These are phyloP conservation scores for Colletes latitarsis DNA, from an alignment of 1,140 invertebrate species.

Conservation along the genomic window DNA sequence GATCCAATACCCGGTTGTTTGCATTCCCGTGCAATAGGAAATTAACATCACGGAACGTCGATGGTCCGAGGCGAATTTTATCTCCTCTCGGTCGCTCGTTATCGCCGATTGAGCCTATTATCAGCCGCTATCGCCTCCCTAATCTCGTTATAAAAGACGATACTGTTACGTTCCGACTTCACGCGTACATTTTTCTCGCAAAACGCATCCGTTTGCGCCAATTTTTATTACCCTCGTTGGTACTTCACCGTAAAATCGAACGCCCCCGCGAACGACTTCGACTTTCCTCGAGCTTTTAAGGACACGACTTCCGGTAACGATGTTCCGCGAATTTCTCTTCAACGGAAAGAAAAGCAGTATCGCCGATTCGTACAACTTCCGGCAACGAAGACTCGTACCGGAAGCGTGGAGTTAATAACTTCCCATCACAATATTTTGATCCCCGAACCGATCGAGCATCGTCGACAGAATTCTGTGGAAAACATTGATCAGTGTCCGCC, in stretches of 20 bases:
- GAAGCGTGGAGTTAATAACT: background rate
- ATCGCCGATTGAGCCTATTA: slow-evolving; percentile 42
- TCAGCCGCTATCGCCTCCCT: slow-evolving; percentile 42
- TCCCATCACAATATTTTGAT: background rate
- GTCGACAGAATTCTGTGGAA: background rate
- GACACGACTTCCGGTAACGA: too few relatives aligned
- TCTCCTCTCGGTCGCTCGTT: slow-evolving; percentile 25
- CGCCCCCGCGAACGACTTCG: background rate
- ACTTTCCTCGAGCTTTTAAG: background rate
- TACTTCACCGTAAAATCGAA: slow-evolving; percentile 22
- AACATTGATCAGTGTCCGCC: background rate
- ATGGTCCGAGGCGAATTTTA: slow-evolving; percentile 13
- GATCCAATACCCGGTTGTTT: background rate
- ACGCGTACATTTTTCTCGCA: background rate
- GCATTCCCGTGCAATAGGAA: background rate
- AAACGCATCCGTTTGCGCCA: too few relatives aligned
- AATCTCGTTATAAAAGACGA: slow-evolving; percentile 24
- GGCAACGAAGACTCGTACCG: background rate
- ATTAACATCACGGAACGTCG: slow-evolving; percentile 12
- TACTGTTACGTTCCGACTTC: background rate
- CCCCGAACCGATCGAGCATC: too few relatives aligned
- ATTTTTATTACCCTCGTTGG: slow-evolving; percentile 8
- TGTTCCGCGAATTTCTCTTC: too few relatives aligned
- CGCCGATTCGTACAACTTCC: background rate
- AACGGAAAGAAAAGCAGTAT: too few relatives aligned